Evolutionary conservation across 1,140 invertebrate genomes (phyloP), one percentile per base, ranked within the genome.

Genomic region (Drosophila lacertosa): DNA sequence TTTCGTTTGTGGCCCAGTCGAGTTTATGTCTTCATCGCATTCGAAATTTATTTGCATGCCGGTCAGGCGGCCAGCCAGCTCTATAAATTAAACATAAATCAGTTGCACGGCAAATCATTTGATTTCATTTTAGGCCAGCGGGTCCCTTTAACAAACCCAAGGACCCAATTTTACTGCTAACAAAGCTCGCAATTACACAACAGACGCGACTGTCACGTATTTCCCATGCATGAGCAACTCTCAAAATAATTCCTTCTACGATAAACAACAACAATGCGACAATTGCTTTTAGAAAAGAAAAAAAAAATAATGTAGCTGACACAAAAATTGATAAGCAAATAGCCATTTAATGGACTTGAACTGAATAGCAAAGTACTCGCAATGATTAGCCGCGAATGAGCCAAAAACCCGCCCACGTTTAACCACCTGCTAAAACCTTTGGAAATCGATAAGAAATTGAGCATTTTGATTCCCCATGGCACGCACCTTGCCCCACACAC

Each of bases 31-130:
- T 84, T 84, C 81, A 84, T 84, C 47, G 53, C 63, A 76, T 60
- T 74, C 40, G 73, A 60, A 86, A 86, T 86, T 81, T 84, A 84
- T 84, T 84, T 84, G 82, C 81, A 84, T 84, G 81, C 81, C 81
- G 81, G 81, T 84, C 80, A 84, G 80, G 77, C 76, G 53, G 70
- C 55, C 53, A 68, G 76, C 53, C 74, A 80, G 73, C 81, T 81
- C 81, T 84, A 84, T 84, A 84, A 84, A 86, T 84, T 84, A 84
- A 86, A 74, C 77, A 84, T 86, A 84, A 84, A 84, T 84, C 82
- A 86, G 81, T 54, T 77, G 81, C 73, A 84, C 73, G 77, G 69
- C 81, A 81, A 84, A 81, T 81, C 82, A 86, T 84, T 86, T 84
- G 77, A 84, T 84, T 84, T 88, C 81, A 84, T 84, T 84, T 84